Evolutionary conservation across 2,113 vertebrate species (phyloP).

Genomic region (Laterallus jamaicensis): DNA sequence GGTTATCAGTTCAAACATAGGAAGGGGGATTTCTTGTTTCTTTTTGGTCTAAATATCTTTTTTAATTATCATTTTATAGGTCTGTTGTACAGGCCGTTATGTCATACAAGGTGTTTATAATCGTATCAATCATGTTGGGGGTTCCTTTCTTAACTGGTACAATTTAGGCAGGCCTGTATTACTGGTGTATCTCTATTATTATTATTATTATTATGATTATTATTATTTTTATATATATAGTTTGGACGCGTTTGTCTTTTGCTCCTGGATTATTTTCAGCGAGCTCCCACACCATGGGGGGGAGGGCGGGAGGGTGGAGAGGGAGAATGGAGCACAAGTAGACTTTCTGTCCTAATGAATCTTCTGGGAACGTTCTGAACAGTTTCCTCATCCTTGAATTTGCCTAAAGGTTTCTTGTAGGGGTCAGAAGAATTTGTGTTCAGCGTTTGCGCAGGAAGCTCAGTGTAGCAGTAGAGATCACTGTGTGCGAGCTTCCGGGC

Average conservation of each 20-base stretch:
- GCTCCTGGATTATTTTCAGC: conserved; percentile 81
- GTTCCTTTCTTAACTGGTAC: conserved; percentile 89
- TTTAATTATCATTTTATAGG: conserved; percentile 83
- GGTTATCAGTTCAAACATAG: conserved; percentile 83
- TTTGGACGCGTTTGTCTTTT: conserved; percentile 78
- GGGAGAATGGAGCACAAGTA: conserved; percentile 67
- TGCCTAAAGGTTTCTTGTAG: conserved; percentile 40
- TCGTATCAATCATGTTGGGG: conserved; percentile 82
- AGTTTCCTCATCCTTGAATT: conserved; percentile 71
- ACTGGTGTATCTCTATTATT: conserved; percentile 80
- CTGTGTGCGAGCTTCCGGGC: conserved; percentile 61
- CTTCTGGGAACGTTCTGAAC: conserved; percentile 68
- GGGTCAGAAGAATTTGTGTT: conserved; percentile 65
- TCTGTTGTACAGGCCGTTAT: conserved; percentile 88
- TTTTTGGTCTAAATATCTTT: conserved; percentile 75
- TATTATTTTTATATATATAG: conserved; percentile 75
- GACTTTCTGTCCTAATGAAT: conserved; percentile 62
- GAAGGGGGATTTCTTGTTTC: conserved; percentile 76
- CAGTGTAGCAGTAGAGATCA: conserved; percentile 65
- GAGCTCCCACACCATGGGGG: conserved; percentile 74
- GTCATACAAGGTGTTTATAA: conserved; percentile 91
- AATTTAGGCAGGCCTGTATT: conserved; percentile 86
- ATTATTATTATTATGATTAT: conserved; percentile 70
- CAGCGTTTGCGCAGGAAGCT: conserved; percentile 67
- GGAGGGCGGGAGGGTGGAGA: conserved; percentile 23